Percentiles rank a stretch among this genome's conserved stretches.
These are phyloP conservation scores for Quadriops clusia DNA, from an alignment of 2,888 invertebrate genomes.

Conservation along the genomic window DNA sequence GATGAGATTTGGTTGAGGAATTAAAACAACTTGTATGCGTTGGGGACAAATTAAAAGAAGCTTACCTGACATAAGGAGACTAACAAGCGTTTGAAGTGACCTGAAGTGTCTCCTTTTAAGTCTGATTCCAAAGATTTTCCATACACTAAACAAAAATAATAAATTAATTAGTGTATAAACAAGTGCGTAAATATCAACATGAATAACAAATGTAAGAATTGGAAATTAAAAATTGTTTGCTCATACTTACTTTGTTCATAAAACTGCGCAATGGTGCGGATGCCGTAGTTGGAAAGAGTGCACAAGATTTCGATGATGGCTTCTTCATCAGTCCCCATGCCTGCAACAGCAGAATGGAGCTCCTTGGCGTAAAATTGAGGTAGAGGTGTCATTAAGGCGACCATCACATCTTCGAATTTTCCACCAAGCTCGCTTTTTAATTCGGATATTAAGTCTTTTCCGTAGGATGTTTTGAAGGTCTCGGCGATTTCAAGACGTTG, in stretches of 20 bases:
- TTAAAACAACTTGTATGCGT: too few species aligned
- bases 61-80: constrained; percentile 65
- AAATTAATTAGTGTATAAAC: not conserved
- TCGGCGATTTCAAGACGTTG: constrained; percentile 85
- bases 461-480: constrained; percentile 84
- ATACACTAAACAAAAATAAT: constrained; percentile 50
- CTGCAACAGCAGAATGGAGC: constrained; percentile 75
- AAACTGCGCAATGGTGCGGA: constrained; percentile 71
- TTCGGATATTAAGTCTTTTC: constrained; percentile 69
- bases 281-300: constrained; percentile 82
- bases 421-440: constrained; percentile 83
- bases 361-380: constrained; percentile 87
- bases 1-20: too few species aligned
- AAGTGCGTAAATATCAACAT: not conserved
- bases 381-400: constrained; percentile 83
- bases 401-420: constrained; percentile 77
- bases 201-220: not conserved
- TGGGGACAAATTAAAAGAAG: constrained; percentile 5
- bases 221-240: not conserved
- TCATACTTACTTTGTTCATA: constrained; percentile 61
- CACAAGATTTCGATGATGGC: constrained; percentile 88
- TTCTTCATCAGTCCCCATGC: constrained; percentile 80
- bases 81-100: constrained; percentile 86
- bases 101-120: constrained; percentile 84
- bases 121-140: constrained; percentile 72